Evolutionary conservation across 2,113 vertebrate genomes (phyloP).

Genomic region (Sinosuthora webbiana): DNA sequence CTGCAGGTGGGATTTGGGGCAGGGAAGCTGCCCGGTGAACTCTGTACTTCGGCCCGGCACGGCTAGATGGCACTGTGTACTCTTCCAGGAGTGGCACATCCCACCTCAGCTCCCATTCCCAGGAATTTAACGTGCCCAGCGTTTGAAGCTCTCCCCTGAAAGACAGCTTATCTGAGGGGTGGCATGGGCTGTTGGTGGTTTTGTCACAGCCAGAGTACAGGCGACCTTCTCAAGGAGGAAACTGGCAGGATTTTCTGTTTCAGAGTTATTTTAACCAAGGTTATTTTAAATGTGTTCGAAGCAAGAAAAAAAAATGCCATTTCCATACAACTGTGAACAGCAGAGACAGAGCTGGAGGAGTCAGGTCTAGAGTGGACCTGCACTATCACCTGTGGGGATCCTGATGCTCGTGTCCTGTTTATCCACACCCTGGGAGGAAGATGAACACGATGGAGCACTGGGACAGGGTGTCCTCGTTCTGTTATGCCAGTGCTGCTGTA

Average conservation of each 20-base stretch:
- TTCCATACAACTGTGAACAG: background rate
- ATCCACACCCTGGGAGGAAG: background rate
- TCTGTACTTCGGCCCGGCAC: background rate
- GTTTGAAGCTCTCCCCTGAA: background rate
- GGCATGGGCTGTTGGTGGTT: background rate
- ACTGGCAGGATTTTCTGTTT: background rate
- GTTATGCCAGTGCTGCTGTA: background rate
- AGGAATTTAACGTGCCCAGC: background rate
- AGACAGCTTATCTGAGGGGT: background rate
- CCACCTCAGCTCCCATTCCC: background rate
- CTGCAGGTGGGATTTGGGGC: background rate
- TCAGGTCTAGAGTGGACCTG: background rate
- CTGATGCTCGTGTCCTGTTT: background rate
- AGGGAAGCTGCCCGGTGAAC: background rate
- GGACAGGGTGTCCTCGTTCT: background rate
- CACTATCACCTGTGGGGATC: background rate
- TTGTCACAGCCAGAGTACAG: background rate
- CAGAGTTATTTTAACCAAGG: background rate
- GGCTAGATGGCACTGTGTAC: conserved; percentile 65
- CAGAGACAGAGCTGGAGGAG: background rate
- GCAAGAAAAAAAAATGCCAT: background rate
- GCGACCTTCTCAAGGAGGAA: background rate
- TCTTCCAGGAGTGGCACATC: background rate
- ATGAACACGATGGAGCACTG: background rate
- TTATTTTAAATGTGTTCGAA: background rate